phyloP scores from a whole-genome alignment of 2,888 invertebrate genomes.

The Laspeyria flexula region DNA sequence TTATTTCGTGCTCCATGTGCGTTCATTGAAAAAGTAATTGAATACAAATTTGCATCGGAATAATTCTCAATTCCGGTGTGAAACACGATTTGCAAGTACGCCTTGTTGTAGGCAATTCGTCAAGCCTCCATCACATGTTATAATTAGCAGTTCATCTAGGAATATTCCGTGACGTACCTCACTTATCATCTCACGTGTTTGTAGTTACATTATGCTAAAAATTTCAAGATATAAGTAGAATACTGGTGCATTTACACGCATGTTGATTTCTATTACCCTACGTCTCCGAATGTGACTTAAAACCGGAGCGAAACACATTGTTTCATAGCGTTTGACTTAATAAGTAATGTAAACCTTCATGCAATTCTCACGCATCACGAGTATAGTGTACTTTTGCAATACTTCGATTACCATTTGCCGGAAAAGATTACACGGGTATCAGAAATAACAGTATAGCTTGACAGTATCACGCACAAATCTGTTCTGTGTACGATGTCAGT shows the following conservation, averaged over 20 bases:
- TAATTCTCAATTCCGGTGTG: background rate
- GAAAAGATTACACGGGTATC: background rate
- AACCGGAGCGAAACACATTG: slow-evolving; percentile 1
- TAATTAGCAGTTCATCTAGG: slow-evolving; percentile 8
- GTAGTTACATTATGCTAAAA: too few relatives aligned
- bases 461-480: background rate
- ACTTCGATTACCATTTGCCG: slow-evolving; percentile 1
- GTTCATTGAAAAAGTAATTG: background rate
- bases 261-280: too few relatives aligned
- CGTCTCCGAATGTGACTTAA: background rate
- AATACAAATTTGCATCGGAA: background rate
- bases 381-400: background rate
- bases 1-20: background rate
- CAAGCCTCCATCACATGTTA: slow-evolving; percentile 2
- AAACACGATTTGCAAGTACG: background rate
- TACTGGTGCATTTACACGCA: too few relatives aligned
- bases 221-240: too few relatives aligned
- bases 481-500: background rate
- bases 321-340: background rate
- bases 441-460: background rate
- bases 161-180: slow-evolving; percentile 14
- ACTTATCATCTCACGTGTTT: slow-evolving; percentile 9
- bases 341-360: background rate
- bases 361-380: background rate
- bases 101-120: slow-evolving; percentile 1